Percentiles rank a stretch among this genome's conserved stretches.
These are phyloP conservation scores for Ganaspis sp. DNA, from an alignment of 1,140 invertebrate genomes.

Conservation along the genomic window DNA sequence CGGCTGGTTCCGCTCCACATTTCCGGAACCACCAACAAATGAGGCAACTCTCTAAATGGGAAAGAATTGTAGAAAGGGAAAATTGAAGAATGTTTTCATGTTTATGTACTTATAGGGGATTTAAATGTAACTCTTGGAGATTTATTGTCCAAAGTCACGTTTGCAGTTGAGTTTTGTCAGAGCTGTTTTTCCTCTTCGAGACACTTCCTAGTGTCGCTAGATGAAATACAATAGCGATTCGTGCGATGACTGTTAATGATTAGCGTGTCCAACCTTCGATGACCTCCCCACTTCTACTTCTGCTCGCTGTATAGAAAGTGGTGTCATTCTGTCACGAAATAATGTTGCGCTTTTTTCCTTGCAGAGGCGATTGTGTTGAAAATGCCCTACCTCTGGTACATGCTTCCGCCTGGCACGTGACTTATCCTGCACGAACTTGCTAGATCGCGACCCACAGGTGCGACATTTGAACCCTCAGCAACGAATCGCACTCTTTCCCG, in stretches of 20 bases:
- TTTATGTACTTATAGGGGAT: too few species aligned
- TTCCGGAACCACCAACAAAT: too few species aligned
- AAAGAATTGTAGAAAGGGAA: too few species aligned
- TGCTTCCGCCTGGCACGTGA: slow-evolving; percentile 17
- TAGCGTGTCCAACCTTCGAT: slow-evolving; percentile 47
- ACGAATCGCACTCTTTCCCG: slow-evolving; percentile 1
- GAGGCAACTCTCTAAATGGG: too few species aligned
- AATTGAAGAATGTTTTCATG: too few species aligned
- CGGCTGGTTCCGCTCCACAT: too few species aligned
- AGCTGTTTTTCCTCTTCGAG: slow-evolving; percentile 26
- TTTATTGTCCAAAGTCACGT: neutral
- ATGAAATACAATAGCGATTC: slow-evolving; percentile 42
- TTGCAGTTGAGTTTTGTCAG: neutral
- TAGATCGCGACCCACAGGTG: slow-evolving; percentile 21
- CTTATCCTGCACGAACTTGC: slow-evolving; percentile 20
- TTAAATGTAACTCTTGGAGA: neutral
- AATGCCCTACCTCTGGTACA: slow-evolving; percentile 13
- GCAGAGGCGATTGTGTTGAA: slow-evolving; percentile 4
- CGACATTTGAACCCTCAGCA: slow-evolving; percentile 14
- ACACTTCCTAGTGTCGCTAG: slow-evolving; percentile 33
- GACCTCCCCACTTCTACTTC: neutral
- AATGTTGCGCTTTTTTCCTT: neutral
- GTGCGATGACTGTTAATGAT: slow-evolving; percentile 52
- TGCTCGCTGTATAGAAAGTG: slow-evolving; percentile 6
- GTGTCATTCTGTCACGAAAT: slow-evolving; percentile 30